Conservation (phyloP, 2,888 invertebrate species). For the Tenthredo amoena region DNA sequence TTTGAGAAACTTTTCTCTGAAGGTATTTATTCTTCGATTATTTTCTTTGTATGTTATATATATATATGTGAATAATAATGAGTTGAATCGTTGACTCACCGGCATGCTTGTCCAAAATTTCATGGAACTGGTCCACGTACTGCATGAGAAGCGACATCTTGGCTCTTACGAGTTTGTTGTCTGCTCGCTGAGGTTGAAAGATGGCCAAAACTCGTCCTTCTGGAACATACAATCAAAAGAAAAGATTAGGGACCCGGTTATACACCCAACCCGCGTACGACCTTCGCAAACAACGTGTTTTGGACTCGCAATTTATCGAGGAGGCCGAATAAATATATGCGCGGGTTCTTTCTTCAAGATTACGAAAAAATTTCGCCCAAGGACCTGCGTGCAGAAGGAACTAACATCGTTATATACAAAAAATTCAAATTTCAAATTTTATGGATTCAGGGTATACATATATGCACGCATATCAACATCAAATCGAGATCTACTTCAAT, state of each 20-base stretch:
- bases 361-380: background rate
- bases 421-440: background rate
- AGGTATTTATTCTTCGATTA: too few relatives aligned
- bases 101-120: conserved; percentile 90
- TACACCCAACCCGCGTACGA: conserved; percentile 30
- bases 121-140: conserved; percentile 89
- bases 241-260: conserved; percentile 8
- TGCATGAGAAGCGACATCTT: conserved; percentile 91
- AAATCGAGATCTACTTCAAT: too few relatives aligned
- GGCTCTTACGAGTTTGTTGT: conserved; percentile 59
- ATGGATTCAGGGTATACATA: background rate
- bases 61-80: background rate
- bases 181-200: background rate
- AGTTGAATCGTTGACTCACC: conserved; percentile 81
- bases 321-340: background rate
- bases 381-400: background rate
- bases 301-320: background rate
- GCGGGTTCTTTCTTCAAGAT: background rate
- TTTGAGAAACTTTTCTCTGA: too few relatives aligned
- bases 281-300: conserved; percentile 39
- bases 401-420: background rate
- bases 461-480: too few relatives aligned
- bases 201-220: conserved; percentile 5
- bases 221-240: conserved; percentile 8
- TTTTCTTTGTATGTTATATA: too few relatives aligned